phyloP scores from a whole-genome alignment of 2,888 invertebrate genomes.

The Pseudococcus viburni region DNA sequence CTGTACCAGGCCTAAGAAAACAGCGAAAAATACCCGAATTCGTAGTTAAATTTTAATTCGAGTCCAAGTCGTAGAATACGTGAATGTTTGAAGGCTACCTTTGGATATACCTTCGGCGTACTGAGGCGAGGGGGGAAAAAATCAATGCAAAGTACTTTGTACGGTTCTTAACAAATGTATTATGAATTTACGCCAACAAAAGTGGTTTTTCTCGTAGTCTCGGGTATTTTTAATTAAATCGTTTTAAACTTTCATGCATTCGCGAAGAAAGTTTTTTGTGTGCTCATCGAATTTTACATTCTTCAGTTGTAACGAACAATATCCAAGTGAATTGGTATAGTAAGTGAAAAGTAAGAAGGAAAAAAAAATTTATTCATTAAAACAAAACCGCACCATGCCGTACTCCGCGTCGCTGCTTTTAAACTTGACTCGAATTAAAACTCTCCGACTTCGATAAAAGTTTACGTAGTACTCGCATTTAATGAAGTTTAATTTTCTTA shows the following conservation, averaged over 20 bases:
- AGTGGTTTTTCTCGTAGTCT: slow-evolving; percentile 42
- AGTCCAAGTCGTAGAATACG: neutral
- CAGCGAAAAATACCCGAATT: neutral
- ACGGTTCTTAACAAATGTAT: slow-evolving; percentile 34
- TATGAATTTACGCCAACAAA: slow-evolving; percentile 44
- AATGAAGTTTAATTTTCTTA: slow-evolving; percentile 48
- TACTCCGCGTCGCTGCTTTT: neutral
- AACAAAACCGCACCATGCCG: slow-evolving; percentile 26
- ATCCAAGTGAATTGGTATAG: slow-evolving; percentile 45
- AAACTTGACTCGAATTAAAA: slow-evolving; percentile 28
- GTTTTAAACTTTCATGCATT: slow-evolving; percentile 50
- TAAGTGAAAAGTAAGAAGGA: slow-evolving; percentile 3
- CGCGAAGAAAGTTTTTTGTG: slow-evolving; percentile 43
- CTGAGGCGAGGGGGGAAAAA: neutral
- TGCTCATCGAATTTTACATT: slow-evolving; percentile 54
- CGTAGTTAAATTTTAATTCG: slow-evolving; percentile 33
- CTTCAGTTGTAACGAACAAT: slow-evolving; percentile 40
- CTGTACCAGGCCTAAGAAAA: neutral
- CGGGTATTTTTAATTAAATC: slow-evolving; percentile 53
- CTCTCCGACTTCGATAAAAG: slow-evolving; percentile 41
- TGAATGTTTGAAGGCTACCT: neutral
- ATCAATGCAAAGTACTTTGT: slow-evolving; percentile 38
- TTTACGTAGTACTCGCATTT: slow-evolving; percentile 36
- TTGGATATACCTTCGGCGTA: neutral
- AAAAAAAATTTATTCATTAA: slow-evolving; percentile 37